Evolutionary conservation across 1,140 invertebrate species (phyloP).

Genomic region (Lanistes nyassanus): DNA sequence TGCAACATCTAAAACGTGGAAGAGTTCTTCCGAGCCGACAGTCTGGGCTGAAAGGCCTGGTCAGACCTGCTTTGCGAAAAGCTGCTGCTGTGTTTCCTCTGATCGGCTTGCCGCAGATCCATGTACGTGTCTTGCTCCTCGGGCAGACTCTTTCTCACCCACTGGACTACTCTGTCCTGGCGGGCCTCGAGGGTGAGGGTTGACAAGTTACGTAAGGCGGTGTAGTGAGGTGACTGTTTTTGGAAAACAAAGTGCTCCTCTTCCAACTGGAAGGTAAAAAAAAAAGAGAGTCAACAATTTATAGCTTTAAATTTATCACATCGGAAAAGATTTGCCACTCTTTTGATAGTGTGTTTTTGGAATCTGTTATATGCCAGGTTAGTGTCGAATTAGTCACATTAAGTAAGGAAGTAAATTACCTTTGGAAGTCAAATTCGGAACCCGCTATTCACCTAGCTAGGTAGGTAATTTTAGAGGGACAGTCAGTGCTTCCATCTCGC

Average conservation of each 20-base stretch:
- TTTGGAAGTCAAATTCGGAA: no score
- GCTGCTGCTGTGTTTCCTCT: conserved; percentile 11
- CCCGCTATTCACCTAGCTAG: no score
- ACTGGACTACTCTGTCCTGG: conserved; percentile 10
- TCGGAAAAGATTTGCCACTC: background rate
- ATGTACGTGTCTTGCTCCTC: conserved; percentile 7
- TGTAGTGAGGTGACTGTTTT: background rate
- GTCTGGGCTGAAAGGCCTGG: background rate
- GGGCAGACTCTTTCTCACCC: conserved; percentile 16
- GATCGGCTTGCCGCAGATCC: background rate
- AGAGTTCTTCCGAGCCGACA: conserved; percentile 16
- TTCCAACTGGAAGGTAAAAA: conserved; percentile 5
- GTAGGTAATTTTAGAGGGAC: no score
- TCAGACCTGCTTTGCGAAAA: conserved; percentile 10
- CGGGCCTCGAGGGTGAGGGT: conserved; percentile 22
- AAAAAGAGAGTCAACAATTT: background rate
- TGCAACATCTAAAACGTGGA: conserved; percentile 8
- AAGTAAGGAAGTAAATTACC: no score
- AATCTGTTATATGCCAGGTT: no score
- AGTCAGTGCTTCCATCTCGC: no score
- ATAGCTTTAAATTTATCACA: background rate
- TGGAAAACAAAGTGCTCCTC: background rate
- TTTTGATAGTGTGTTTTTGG: no score
- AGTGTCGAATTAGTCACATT: no score
- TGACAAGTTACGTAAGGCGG: background rate